Percentiles rank a stretch among this genome's conserved stretches.
Conservation (phyloP, 2,113 vertebrate species). For the Elachura formosa region DNA sequence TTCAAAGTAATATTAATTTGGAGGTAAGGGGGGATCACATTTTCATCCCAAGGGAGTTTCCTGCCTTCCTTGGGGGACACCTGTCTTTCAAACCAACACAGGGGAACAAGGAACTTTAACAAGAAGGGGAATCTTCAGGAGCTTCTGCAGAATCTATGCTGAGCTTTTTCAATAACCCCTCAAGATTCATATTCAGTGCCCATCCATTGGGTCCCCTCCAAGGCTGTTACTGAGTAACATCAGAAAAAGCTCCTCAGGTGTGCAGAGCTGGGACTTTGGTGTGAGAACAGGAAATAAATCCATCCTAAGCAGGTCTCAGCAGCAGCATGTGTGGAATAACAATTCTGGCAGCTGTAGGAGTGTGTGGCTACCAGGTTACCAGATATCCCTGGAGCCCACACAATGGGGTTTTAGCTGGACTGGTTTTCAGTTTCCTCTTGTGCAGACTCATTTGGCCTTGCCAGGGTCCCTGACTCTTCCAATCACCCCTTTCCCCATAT, state of each 20-base stretch:
- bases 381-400: neutral
- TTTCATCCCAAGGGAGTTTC: neutral
- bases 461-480: neutral
- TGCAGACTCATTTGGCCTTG: neutral
- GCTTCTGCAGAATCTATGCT: neutral
- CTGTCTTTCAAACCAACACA: neutral
- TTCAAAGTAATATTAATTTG: neutral
- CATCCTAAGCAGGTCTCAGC: neutral
- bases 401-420: slow-evolving; percentile 1
- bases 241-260: neutral
- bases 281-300: slow-evolving; percentile 2
- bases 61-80: rapidly evolving
- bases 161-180: neutral
- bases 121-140: neutral
- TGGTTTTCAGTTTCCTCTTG: slow-evolving; percentile 42
- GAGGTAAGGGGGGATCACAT: neutral
- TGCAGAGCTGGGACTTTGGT: neutral
- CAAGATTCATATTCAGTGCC: neutral
- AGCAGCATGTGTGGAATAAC: neutral
- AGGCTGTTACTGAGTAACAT: neutral
- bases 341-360: neutral
- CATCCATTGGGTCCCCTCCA: neutral
- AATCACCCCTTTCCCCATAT: neutral
- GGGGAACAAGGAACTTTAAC: neutral
- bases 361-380: neutral